Evolutionary conservation across 2,797 vertebrate species (phyloP), one percentile per base, ranked within the genome.

Genomic region (Synanceia verrucosa): DNA sequence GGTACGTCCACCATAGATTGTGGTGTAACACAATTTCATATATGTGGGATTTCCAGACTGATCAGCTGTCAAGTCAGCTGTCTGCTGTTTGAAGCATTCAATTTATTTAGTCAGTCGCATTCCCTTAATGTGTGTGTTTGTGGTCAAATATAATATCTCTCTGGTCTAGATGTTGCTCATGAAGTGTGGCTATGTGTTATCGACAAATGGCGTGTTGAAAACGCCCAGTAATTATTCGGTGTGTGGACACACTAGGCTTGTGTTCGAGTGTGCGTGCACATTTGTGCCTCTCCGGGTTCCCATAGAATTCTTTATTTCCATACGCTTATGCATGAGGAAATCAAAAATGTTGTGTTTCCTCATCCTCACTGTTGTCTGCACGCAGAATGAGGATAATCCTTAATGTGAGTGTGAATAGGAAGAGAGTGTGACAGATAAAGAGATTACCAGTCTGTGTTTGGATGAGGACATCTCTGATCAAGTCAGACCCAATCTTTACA

Each of bases 141-240:
- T 57, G 18, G 66, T 69, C 53, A 67, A 72, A 71, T 65, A 34
- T 63, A 63, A 58, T 88, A 64, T 81, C 74, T 26, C 70, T 78
- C 29, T 68, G 46, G 71, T 89, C 73, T 84, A 83, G 76, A 81
- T 87, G 84, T 77, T 72, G 79, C 80, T 86, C 87, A 87, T 87
- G 81, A 81, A 84, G 76, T 80, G 76, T 83, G 82, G 66, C 74
- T 79, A 90, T 91, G 86, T 78, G 83, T 86, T 86, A 88, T 90
- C 60, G 86, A 89, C 86, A 83, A 89, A 87, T 48, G 37, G 18
- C 52, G 43, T 65, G 50, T 56, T 66, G 50, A 55, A 65, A 65
- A 72, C 24, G 39, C 37, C 36, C 60, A 59, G 70, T 70, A 67
- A 78, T 86, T 73, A 80, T 73, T 71, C 36, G 13, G 55, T 69